Base-by-base conservation (phyloP, 2,113 vertebrate species). In the Cepphus grylle region DNA sequence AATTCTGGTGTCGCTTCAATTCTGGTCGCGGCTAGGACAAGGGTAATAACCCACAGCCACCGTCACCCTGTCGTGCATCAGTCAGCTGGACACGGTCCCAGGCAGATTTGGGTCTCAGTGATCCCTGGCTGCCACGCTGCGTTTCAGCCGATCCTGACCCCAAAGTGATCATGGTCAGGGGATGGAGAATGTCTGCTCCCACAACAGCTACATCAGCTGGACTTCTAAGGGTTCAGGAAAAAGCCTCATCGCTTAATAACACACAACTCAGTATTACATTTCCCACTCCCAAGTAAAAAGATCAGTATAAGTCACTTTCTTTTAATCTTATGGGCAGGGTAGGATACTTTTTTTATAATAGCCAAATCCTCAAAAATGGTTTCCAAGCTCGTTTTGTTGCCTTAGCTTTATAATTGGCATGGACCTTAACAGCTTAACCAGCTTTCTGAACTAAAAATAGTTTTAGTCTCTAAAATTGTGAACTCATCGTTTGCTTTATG, bases 381-480 rank as follows among this genome's bases (percentile, higher is more conserved):
- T 81, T 93, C 53, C 18, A 55, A 61, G 49, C 15, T 91, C 1
- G 2, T 63, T 91, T 89, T 70, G 27, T 88, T 82, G 52, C 81
- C 56, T 66, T 58, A 81, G 30, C 59, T 90, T 89, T 73, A 32
- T 86, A 96, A 91, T 43, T 95, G 87, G 47, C 50, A 78, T 73
- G 71, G 42, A 91, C 66, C 76, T 96, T 94, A 90, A 78, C 15
- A 90, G 88, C 8, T 91, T 20, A 88, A 62, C 34, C 40, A 88
- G 58, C 26, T 89, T 97, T 95, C 79, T 88, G 26, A 86, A 86
- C 52, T 84, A 70, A 97, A 45, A 79, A 86, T 53, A 76, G 15
- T 45, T 81, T 73, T 93, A 53, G 53, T 53, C 82, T 94, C 66
- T 55, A 80, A 89, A 82, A 90, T 14, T 66, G 67, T 79, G 70